Evolutionary conservation across 2,797 vertebrate genomes (phyloP).

Genomic region (Fringilla coelebs): DNA sequence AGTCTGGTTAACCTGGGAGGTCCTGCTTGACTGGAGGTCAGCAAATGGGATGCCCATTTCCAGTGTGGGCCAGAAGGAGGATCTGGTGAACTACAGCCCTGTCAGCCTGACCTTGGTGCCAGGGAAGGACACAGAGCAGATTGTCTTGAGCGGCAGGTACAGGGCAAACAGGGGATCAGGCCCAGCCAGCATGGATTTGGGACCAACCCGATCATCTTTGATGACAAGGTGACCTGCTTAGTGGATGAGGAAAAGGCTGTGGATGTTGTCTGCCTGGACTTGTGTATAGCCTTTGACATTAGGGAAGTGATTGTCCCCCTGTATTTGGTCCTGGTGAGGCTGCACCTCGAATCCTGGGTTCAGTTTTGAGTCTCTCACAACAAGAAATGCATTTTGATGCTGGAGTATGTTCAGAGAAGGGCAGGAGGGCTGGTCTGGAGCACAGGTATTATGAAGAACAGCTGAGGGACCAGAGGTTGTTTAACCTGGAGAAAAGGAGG

Average conservation of each 20-base stretch:
- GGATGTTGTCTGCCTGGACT: not conserved
- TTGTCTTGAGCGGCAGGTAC: fast-evolving
- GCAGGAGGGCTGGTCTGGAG: not conserved
- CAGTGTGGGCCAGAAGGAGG: not conserved
- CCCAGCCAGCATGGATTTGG: not conserved
- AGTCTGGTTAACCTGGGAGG: not conserved
- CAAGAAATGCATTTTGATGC: not conserved
- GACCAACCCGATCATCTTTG: not conserved
- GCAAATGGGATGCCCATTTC: not conserved
- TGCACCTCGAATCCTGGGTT: fast-evolving
- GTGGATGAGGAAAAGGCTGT: not conserved
- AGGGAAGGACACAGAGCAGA: not conserved
- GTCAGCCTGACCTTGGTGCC: not conserved
- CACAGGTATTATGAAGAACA: not conserved
- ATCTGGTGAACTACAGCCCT: not conserved
- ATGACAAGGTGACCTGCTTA: not conserved
- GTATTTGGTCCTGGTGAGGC: not conserved
- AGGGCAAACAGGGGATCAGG: not conserved
- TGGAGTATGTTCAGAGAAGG: not conserved
- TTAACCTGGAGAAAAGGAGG: not conserved
- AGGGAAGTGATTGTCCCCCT: not conserved
- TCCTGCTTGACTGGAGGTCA: not conserved
- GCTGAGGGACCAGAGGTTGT: not conserved
- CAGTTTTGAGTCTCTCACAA: not conserved
- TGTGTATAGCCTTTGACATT: not conserved